Base-by-base conservation (phyloP, 2,888 invertebrate species). In the Agonopterix alstromeriana region DNA sequence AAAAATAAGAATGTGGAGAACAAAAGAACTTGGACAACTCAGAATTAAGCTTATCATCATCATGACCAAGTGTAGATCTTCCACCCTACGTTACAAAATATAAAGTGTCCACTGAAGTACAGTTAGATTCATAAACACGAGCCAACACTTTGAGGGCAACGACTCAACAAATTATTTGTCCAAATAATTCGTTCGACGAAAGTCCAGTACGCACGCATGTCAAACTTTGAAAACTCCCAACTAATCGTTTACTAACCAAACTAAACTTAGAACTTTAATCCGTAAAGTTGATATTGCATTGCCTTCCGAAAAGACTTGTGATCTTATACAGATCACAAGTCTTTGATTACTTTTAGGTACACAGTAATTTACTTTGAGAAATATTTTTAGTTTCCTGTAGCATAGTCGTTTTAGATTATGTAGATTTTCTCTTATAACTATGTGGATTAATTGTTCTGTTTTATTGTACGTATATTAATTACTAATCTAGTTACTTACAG, bases 181-280 rank as follows among this genome's bases (percentile, higher is more conserved):
- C 60, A 68, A 66, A 68, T 56, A 67, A 49, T 54, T 45, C 54
- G 55, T 27, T 56, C 55, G 56, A 55, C 61, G 51, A 55, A 46
- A 52, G 54, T 52, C 58, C 55, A 58, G 58, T 58, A 58, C 56
- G 57, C 55, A 57, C 27, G 47, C 50, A 54, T 48, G 49, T 52
- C 43, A 27, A 9, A 17, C 43, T 43, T 45, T 10, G 8, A 27
- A 27, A 27, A 27, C 27, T 27, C 27, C 5, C 27, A 27, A 27
- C 27, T 27, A 27, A 27, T 27, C 27, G 27, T 27, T 17, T 17
- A 27, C 27, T 5, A 27, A 27, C 5, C 27, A 27, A 7, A 27
- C 27, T 27, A 3, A 27, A 27, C 27, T 27, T 27, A 27, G 27
- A 27, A 27, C 27, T 7, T 27, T 27, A 27, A 27, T 27, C 5